Evolutionary conservation across 2,113 vertebrate genomes (phyloP).

Genomic region (Oenanthe oenanthe): DNA sequence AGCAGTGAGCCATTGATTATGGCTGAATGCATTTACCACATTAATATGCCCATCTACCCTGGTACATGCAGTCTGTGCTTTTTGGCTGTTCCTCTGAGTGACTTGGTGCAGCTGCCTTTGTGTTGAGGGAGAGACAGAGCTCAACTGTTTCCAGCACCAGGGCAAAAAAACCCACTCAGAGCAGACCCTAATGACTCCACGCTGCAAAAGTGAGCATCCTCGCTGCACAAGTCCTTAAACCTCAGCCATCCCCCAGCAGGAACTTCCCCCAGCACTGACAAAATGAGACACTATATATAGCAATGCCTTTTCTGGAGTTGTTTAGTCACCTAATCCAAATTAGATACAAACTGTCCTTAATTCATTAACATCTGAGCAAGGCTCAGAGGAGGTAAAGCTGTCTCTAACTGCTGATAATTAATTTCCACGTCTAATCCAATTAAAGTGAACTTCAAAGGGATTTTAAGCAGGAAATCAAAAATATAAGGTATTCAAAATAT

Average conservation of each 20-base stretch:
- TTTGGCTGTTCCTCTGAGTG: background rate
- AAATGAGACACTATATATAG: background rate
- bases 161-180: background rate
- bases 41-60: background rate
- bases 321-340: conserved; percentile 38
- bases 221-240: background rate
- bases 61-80: background rate
- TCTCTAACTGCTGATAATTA: conserved; percentile 43
- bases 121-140: background rate
- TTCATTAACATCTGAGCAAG: conserved; percentile 50
- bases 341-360: conserved; percentile 29
- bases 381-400: background rate
- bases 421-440: conserved; percentile 42
- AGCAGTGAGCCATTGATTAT: conserved; percentile 17
- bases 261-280: background rate
- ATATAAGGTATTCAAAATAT: background rate
- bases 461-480: background rate
- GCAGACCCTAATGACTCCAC: background rate
- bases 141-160: background rate
- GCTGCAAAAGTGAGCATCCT: background rate
- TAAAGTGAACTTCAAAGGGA: conserved; percentile 44
- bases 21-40: background rate
- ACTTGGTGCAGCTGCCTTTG: background rate
- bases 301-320: background rate
- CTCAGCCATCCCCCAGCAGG: background rate